phyloP scores from a whole-genome alignment of 2,113 vertebrate species.

The Cisticola juncidis region DNA sequence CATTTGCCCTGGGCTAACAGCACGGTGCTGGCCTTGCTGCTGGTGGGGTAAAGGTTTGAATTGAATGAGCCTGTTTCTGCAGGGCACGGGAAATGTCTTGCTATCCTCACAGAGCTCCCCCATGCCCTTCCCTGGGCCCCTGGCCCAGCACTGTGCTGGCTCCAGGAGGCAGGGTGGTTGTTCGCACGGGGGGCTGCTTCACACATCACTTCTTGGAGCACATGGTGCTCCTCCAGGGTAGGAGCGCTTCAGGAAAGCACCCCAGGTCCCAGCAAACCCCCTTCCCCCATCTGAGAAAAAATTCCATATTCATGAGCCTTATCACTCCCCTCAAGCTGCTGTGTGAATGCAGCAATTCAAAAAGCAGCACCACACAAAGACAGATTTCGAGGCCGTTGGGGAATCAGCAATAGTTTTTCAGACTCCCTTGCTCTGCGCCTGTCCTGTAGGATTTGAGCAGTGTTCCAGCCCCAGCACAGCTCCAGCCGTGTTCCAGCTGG shows the following conservation, averaged over 20 bases:
- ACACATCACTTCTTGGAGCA: neutral
- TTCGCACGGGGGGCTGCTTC: fast-evolving
- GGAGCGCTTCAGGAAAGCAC: neutral
- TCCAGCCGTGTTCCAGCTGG: neutral
- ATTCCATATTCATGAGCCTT: slow-evolving; percentile 59
- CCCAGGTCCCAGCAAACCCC: neutral
- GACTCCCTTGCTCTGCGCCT: neutral
- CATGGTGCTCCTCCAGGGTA: fast-evolving
- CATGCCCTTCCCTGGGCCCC: fast-evolving
- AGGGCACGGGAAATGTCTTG: fast-evolving
- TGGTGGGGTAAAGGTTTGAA: neutral
- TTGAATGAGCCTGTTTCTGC: fast-evolving
- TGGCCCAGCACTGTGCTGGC: neutral
- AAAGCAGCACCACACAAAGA: slow-evolving; percentile 19
- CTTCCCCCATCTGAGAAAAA: neutral
- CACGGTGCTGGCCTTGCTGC: neutral
- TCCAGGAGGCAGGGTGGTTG: fast-evolving
- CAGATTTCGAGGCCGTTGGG: neutral
- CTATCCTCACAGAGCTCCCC: neutral
- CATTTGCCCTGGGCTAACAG: neutral
- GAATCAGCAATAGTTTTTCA: neutral
- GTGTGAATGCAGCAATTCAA: neutral
- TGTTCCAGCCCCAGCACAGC: neutral
- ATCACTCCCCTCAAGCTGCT: slow-evolving; percentile 58
- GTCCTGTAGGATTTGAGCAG: neutral